Conservation (phyloP, 2,113 vertebrate species). For the Nerophis ophidion region DNA sequence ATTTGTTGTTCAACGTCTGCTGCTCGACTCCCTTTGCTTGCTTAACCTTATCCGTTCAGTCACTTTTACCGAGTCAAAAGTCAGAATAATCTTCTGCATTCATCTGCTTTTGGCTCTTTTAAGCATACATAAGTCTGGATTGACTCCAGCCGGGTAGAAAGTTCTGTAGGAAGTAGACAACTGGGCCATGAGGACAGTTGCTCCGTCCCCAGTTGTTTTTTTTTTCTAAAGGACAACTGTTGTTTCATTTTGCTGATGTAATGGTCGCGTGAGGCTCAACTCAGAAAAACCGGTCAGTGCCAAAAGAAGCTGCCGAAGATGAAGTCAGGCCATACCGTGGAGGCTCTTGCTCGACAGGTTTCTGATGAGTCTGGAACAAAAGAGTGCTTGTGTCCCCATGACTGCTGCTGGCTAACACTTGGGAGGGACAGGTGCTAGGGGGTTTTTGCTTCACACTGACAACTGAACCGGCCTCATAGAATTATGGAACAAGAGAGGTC, state of each 20-base stretch:
- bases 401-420: no score
- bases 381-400: not conserved
- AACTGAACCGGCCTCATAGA: no score
- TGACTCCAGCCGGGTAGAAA: not conserved
- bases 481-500: no score
- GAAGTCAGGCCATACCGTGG: not conserved
- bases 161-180: not conserved
- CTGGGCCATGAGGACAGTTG: not conserved
- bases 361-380: not conserved
- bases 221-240: not conserved
- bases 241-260: not conserved
- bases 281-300: no score
- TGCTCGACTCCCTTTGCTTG: conserved; percentile 23
- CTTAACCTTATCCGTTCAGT: conserved; percentile 28
- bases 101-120: not conserved
- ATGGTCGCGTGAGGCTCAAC: not conserved
- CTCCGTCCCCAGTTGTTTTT: not conserved
- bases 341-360: not conserved
- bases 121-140: not conserved
- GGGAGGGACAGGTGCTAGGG: not conserved
- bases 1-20: not conserved
- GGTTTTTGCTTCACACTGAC: not conserved
- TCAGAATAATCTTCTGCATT: conserved; percentile 1
- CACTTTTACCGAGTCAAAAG: conserved; percentile 4
- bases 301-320: not conserved